Conservation (phyloP, 2,797 vertebrate species). For the Agapornis canus region DNA sequence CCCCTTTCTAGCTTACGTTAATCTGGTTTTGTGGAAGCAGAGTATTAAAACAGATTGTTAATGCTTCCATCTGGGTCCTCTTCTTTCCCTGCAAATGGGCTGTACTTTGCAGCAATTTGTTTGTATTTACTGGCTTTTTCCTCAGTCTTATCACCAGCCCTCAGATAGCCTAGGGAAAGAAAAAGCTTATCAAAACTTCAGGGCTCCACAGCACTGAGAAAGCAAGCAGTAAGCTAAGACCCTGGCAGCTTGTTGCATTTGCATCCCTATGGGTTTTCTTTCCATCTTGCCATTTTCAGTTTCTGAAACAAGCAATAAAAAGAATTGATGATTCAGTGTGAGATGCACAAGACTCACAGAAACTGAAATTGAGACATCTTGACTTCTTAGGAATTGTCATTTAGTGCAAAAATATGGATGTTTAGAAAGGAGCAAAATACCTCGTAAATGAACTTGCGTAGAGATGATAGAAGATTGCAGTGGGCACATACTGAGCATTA, state of each 20-base stretch:
- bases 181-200: conserved; percentile 56
- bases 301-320: conserved; percentile 33
- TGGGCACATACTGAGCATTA: background rate
- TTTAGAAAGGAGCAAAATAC: conserved; percentile 13
- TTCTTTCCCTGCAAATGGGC: conserved; percentile 45
- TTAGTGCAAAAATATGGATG: background rate
- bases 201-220: conserved; percentile 26
- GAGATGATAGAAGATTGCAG: background rate
- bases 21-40: conserved; percentile 63
- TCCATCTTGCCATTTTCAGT: conserved; percentile 16
- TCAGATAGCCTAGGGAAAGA: conserved; percentile 40
- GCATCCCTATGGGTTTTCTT: conserved; percentile 34
- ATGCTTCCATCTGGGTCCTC: conserved; percentile 45
- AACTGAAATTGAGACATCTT: conserved; percentile 19
- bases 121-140: conserved; percentile 57
- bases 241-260: conserved; percentile 62
- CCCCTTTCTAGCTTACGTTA: conserved; percentile 30
- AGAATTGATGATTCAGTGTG: conserved; percentile 16
- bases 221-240: conserved; percentile 6
- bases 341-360: background rate
- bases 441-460: background rate
- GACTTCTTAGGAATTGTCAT: background rate
- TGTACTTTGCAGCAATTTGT: conserved; percentile 42
- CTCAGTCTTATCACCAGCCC: conserved; percentile 50
- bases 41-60: conserved; percentile 58